These are phyloP conservation scores for Ataeniobius toweri DNA, from an alignment of 2,797 vertebrate species.

Conservation along the genomic window DNA sequence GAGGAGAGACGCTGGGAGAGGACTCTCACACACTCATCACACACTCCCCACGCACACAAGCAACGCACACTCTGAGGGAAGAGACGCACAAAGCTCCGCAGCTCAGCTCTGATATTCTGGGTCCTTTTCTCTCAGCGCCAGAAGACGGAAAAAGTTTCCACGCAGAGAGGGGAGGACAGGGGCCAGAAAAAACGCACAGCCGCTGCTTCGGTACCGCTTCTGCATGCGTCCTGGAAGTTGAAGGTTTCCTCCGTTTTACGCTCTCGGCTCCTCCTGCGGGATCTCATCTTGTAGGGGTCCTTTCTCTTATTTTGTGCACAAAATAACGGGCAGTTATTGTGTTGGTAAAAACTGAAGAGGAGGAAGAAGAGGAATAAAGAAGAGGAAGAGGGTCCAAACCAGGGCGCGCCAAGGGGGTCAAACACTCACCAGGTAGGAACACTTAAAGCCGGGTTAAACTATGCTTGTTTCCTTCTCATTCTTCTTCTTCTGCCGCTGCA, in stretches of 20 bases:
- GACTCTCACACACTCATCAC: conserved; percentile 51
- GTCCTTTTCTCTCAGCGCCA: conserved; percentile 1
- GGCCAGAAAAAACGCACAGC: not conserved
- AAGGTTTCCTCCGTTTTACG: not conserved
- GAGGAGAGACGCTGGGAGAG: conserved; percentile 64
- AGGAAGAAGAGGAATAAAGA: conserved; percentile 9
- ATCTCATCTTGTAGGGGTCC: conserved; percentile 16
- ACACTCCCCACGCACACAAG: conserved; percentile 34
- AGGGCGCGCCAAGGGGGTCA: conserved; percentile 47
- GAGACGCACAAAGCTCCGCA: conserved; percentile 64
- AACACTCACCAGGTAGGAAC: conserved; percentile 65
- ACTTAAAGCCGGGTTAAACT: not conserved
- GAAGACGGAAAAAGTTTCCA: conserved; percentile 63
- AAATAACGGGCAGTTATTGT: conserved; percentile 15
- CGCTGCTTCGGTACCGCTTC: not conserved
- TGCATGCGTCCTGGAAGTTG: not conserved
- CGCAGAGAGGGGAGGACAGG: conserved; percentile 15
- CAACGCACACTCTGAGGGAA: conserved; percentile 48
- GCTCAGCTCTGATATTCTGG: conserved; percentile 29
- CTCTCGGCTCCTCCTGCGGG: not conserved
- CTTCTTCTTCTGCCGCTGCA: not conserved
- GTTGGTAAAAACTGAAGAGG: conserved; percentile 29
- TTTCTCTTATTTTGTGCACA: conserved; percentile 4
- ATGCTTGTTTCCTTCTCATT: conserved; percentile 11
- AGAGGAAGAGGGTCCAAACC: conserved; percentile 36